A percentile compares a stretch with the other conserved stretches of the same genome.
Conservation (phyloP, 2,888 invertebrate genomes). For the Calliphora vomitoria region DNA sequence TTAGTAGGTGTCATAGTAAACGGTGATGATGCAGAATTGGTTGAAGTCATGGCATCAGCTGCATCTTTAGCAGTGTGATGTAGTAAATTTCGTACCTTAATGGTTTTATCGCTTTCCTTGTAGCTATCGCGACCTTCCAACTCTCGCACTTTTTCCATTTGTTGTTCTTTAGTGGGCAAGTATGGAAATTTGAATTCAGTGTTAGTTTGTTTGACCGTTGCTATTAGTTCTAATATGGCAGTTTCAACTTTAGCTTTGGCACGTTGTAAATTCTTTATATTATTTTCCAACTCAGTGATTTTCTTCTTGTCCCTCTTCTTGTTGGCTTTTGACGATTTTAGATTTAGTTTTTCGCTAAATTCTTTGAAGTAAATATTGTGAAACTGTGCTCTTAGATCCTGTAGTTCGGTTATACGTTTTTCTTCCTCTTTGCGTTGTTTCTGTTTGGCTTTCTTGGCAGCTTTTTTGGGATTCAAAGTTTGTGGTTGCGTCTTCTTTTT, state of each 20-base stretch:
- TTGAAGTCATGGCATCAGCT: constrained; percentile 51
- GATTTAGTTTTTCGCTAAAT: constrained; percentile 81
- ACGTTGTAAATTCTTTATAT: constrained; percentile 83
- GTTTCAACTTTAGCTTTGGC: constrained; percentile 83
- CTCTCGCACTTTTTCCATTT: constrained; percentile 80
- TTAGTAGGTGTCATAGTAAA: constrained; percentile 59
- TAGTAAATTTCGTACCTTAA: constrained; percentile 58
- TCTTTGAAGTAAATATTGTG: constrained; percentile 84
- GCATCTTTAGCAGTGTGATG: constrained; percentile 62
- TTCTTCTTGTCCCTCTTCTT: constrained; percentile 84
- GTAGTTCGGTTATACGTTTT: constrained; percentile 82
- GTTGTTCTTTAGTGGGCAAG: constrained; percentile 84
- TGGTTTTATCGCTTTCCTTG: constrained; percentile 62
- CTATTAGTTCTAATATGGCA: constrained; percentile 83
- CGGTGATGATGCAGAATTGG: constrained; percentile 60
- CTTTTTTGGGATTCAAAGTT: constrained; percentile 83
- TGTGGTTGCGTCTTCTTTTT: constrained; percentile 80
- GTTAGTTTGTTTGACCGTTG: constrained; percentile 83
- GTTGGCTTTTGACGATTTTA: constrained; percentile 80
- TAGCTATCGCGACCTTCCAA: constrained; percentile 72
- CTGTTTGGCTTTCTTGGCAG: constrained; percentile 84
- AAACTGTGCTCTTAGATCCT: constrained; percentile 82
- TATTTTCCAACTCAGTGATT: constrained; percentile 82
- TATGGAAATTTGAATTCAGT: constrained; percentile 83
- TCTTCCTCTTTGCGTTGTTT: constrained; percentile 84